Base-by-base conservation (phyloP, 1,140 invertebrate species). In the Brachystomella parvula region DNA sequence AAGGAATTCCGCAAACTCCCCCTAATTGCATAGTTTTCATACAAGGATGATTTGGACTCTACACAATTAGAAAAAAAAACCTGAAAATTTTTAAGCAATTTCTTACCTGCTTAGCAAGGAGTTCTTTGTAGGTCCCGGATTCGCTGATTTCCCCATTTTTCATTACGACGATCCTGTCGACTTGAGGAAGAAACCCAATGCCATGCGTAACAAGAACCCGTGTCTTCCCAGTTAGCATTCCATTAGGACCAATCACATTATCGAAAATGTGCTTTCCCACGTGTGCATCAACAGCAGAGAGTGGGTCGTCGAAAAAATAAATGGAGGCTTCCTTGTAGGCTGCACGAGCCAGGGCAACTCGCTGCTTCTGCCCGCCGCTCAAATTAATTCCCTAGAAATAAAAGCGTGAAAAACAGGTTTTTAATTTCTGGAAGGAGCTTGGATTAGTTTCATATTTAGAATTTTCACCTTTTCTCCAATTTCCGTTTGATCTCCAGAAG, bases 401-500 rank as follows among this genome's bases (percentile, higher is more conserved):
- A 15, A 15, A 53, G 35, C 19, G 6, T 9, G 19, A 39, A 9
- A 39, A 39, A 39, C 6, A 9, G 6, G 19, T 39, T 39, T 39
- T 39, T 39, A 39, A 39, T 9, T 9, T 39, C 35, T n/a, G n/a
- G n/a, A 77, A 31, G 59, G 63, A 30, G 3, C 47, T 61, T 39
- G 21, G 28, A 57, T 77, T 65, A 24, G 29, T 62, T n/a, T 76
- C 94, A 65, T 88, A 86, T 74, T 96, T 92, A 0, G 92, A 92
- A 29, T 96, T 84, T 62, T 30, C 26, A 35, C 21, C 62, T 39
- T 44, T 72, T 85, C 81, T 2, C 83, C 84, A 35, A 86, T 82
- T 71, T 87, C 85, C 17, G 85, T 86, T 56, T 81, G 74, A 71
- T 89, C 87, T 26, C 82, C 82, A 62, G 78, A 76, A 0, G 84